Percentiles rank a stretch among this genome's conserved stretches.
phyloP scores from a whole-genome alignment of 2,113 vertebrate species.

The Callaeas wilsoni region DNA sequence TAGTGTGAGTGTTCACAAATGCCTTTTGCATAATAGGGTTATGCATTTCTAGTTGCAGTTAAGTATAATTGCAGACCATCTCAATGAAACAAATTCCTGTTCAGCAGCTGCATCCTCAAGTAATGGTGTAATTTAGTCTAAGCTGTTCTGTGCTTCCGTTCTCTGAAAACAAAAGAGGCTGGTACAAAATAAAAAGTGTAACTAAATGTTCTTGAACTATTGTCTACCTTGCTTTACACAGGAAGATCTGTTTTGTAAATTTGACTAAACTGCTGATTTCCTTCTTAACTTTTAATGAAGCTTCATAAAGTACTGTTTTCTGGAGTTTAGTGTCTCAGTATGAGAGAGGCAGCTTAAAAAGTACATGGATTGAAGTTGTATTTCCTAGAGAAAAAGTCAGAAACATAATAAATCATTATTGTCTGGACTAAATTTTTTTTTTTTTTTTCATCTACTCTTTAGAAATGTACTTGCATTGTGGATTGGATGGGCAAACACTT shows the following conservation, averaged over 20 bases:
- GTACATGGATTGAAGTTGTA: neutral
- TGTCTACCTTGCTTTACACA: conserved; percentile 45
- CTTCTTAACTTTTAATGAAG: neutral
- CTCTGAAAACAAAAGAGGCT: conserved; percentile 50
- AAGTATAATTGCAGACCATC: conserved; percentile 17
- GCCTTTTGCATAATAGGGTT: neutral
- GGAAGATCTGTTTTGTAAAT: conserved; percentile 52
- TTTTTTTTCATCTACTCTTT: neutral
- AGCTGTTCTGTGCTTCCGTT: conserved; percentile 31
- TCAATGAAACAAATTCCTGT: conserved; percentile 53
- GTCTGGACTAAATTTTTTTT: neutral
- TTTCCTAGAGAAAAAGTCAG: neutral
- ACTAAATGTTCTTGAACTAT: conserved; percentile 42
- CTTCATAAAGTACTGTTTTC: neutral
- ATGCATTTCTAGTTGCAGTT: neutral
- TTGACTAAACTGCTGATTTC: neutral
- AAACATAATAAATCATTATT: neutral
- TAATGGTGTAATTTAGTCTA: conserved; percentile 37
- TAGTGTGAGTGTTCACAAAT: neutral
- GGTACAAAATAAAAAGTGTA: conserved; percentile 35
- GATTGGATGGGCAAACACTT: neutral
- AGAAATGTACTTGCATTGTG: neutral
- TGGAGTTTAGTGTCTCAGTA: neutral
- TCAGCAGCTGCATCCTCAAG: conserved; percentile 66
- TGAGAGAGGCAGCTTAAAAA: neutral